A percentile compares a stretch with the other conserved stretches of the same genome.
phyloP scores from a whole-genome alignment of 2,113 vertebrate genomes.

The Poeciliopsis turrubarensis region DNA sequence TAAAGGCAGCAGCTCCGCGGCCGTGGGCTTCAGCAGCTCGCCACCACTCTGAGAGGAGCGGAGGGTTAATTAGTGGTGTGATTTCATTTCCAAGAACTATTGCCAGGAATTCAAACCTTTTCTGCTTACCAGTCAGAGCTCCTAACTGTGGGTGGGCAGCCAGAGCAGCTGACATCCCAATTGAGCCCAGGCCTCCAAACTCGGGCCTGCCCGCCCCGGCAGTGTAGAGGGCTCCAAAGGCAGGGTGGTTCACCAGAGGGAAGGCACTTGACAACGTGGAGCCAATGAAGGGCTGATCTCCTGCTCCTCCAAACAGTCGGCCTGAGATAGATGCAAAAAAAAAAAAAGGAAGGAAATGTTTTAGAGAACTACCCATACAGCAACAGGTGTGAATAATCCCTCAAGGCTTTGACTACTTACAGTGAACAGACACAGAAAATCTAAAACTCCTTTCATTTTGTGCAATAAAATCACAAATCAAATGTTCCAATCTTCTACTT shows the following conservation, averaged over 20 bases:
- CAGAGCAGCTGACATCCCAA: constrained; percentile 90
- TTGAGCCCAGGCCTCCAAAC: constrained; percentile 90
- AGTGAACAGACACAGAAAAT: background rate
- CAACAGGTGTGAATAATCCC: constrained; percentile 22
- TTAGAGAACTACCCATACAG: constrained; percentile 21
- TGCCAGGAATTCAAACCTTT: constrained; percentile 12
- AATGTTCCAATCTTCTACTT: too few relatives aligned
- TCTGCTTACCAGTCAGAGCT: constrained; percentile 86
- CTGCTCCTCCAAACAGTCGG: constrained; percentile 87
- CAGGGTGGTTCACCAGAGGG: constrained; percentile 89
- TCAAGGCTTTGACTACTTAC: constrained; percentile 6
- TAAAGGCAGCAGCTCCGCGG: constrained; percentile 87
- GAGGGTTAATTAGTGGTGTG: background rate
- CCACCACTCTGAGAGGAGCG: constrained; percentile 89
- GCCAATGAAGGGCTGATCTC: constrained; percentile 89
- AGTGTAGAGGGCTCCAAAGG: constrained; percentile 86
- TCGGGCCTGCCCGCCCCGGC: constrained; percentile 86
- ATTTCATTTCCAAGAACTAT: background rate
- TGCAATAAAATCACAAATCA: background rate
- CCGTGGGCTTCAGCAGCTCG: constrained; percentile 87
- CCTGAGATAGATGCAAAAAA: constrained; percentile 73
- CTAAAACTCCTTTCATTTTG: background rate
- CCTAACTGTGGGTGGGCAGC: constrained; percentile 89
- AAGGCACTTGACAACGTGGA: constrained; percentile 91
- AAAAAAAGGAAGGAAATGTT: constrained; percentile 41